Percentiles rank a stretch among this genome's conserved stretches.
phyloP scores from a whole-genome alignment of 2,113 vertebrate species.

The Megaptera novaeangliae region DNA sequence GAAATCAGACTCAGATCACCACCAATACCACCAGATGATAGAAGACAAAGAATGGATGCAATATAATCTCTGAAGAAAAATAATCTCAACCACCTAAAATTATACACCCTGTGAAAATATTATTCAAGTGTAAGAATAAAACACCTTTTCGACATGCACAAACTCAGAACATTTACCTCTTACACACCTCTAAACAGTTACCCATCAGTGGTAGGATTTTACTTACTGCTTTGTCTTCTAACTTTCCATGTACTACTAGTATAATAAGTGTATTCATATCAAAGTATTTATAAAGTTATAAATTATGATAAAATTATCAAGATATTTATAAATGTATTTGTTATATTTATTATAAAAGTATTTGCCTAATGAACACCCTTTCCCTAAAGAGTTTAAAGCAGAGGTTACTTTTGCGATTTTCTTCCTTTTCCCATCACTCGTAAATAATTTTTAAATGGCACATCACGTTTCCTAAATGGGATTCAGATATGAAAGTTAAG shows the following conservation, averaged over 20 bases:
- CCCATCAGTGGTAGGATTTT: background rate
- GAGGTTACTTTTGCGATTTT: background rate
- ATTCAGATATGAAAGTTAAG: background rate
- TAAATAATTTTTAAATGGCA: conserved; percentile 26
- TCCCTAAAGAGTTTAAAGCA: background rate
- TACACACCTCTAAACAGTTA: background rate
- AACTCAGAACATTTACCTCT: background rate
- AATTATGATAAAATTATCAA: background rate
- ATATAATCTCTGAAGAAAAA: conserved; percentile 12
- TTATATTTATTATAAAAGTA: background rate
- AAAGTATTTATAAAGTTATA: background rate
- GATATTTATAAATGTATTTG: background rate
- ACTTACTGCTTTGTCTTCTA: background rate
- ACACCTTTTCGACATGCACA: background rate
- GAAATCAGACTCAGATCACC: background rate
- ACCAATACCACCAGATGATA: background rate
- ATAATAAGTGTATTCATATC: background rate
- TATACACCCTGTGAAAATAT: background rate
- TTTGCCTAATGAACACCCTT: background rate
- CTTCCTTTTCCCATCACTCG: background rate
- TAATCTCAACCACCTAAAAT: background rate
- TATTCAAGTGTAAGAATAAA: background rate
- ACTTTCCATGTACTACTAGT: background rate
- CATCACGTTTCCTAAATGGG: background rate
- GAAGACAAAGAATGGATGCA: background rate